Evolutionary conservation across 2,113 vertebrate genomes (phyloP), one percentile per base, ranked within the genome.

Genomic region (Mormoops blainvillei): DNA sequence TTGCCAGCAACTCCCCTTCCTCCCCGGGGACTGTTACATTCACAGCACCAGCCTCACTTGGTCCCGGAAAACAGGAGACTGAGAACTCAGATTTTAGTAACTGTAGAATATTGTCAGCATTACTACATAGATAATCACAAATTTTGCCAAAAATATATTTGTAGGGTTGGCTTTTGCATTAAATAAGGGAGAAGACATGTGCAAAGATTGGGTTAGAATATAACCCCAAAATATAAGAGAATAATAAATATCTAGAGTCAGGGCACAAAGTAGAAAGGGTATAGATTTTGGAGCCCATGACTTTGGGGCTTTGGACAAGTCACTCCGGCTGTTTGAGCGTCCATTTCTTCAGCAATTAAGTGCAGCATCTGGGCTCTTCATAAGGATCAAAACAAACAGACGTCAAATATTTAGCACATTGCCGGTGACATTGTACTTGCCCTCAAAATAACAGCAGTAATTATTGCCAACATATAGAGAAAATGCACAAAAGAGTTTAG

Each of bases 1-100:
- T 86, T 83, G n/a, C 87, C 87, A 77, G 80, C 41, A 88, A 28
- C 56, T 78, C 8, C 81, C n/a, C 41, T 33, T 36, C 71, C 26
- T 74, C 94, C 89, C 63, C 15, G 20, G 87, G 90, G 94, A 74
- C 26, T 56, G 24, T 31, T 70, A 10, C 65, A 56, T 88, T 52
- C 45, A 85, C 28, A 19, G 68, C 71, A 91, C 78, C 20, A 18
- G 9, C 94, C 52, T 16, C 36, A 2, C 22, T 70, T 68, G 54
- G 56, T 54, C 74, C 45, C 81, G 28, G 87, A 90, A 94, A 96
- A 91, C 87, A 58, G n/a, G 73, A 94, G 85, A 50, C 13, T 28
- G 65, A 76, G 50, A 92, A 84, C 33, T 80, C 48, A 84, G n/a
- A 38, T 45, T 81, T 90, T 28, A 70, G 76, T 80, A 58, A 38